phyloP scores from a whole-genome alignment of 1,140 invertebrate genomes.

The Panulirus ornatus region DNA sequence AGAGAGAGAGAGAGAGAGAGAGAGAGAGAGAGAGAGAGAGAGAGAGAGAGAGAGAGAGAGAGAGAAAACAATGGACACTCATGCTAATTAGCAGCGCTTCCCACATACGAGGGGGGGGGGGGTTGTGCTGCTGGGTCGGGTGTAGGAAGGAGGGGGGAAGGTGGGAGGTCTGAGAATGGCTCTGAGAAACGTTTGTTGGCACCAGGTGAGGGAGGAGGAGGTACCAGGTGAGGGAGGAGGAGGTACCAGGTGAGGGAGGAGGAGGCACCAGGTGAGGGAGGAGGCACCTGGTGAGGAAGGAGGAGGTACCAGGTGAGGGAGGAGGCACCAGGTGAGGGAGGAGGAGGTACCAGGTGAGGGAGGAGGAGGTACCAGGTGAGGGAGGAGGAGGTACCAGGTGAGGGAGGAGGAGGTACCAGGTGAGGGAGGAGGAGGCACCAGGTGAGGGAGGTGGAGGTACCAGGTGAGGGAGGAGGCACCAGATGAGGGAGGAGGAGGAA shows the following conservation, averaged over 20 bases:
- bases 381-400: not conserved
- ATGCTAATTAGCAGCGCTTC: not conserved
- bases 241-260: not conserved
- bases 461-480: not conserved
- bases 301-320: not conserved
- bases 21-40: not conserved
- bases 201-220: not conserved
- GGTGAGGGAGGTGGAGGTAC: not conserved
- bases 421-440: not conserved
- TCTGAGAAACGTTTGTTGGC: not conserved
- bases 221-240: no score
- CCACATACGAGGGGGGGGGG: not conserved
- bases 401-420: not conserved
- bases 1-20: not conserved
- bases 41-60: constrained; percentile 14
- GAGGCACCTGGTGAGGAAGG: not conserved
- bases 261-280: not conserved
- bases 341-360: not conserved
- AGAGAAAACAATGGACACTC: not conserved
- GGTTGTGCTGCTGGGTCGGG: not conserved
- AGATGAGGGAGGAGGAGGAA: not conserved
- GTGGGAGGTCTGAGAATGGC: not conserved
- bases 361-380: not conserved
- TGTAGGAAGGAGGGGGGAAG: not conserved
- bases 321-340: not conserved